Evolutionary conservation across 2,797 vertebrate genomes (phyloP).

Genomic region (Pangasius mekongensis): DNA sequence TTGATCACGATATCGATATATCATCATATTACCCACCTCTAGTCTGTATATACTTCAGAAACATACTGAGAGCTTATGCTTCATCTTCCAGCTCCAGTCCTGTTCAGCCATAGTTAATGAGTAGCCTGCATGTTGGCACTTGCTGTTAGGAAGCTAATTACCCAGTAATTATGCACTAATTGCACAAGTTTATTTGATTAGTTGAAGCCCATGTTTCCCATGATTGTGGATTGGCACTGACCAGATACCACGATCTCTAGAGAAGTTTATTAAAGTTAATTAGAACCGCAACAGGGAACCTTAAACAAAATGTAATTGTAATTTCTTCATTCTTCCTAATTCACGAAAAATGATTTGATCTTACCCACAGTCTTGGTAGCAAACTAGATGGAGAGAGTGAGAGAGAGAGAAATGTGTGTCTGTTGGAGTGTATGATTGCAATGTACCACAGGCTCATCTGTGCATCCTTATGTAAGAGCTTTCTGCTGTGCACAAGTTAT

Average conservation of each 20-base stretch:
- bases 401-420: not conserved
- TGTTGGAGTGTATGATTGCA: slow-evolving; percentile 21
- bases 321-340: slow-evolving; percentile 18
- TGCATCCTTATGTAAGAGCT: slow-evolving; percentile 51
- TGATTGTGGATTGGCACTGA: slow-evolving; percentile 26
- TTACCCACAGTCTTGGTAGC: not conserved
- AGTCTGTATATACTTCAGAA: not conserved
- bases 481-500: slow-evolving; percentile 42
- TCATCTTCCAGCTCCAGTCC: not conserved
- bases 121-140: slow-evolving; percentile 39
- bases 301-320: slow-evolving; percentile 6
- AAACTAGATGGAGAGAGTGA: slow-evolving; percentile 5
- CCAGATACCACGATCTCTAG: slow-evolving; percentile 23
- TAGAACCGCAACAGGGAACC: slow-evolving; percentile 2
- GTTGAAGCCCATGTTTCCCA: slow-evolving; percentile 38
- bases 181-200: slow-evolving; percentile 40
- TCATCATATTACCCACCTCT: not conserved
- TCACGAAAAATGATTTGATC: not conserved
- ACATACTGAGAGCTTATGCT: not conserved
- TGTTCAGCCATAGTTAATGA: slow-evolving; percentile 23
- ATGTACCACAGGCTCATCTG: slow-evolving; percentile 40
- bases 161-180: slow-evolving; percentile 39
- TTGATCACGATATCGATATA: not conserved
- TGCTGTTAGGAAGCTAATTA: slow-evolving; percentile 37
- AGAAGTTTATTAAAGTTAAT: slow-evolving; percentile 29